Conservation (phyloP, 1,140 invertebrate genomes). For the Dolichoris vasculosae region DNA sequence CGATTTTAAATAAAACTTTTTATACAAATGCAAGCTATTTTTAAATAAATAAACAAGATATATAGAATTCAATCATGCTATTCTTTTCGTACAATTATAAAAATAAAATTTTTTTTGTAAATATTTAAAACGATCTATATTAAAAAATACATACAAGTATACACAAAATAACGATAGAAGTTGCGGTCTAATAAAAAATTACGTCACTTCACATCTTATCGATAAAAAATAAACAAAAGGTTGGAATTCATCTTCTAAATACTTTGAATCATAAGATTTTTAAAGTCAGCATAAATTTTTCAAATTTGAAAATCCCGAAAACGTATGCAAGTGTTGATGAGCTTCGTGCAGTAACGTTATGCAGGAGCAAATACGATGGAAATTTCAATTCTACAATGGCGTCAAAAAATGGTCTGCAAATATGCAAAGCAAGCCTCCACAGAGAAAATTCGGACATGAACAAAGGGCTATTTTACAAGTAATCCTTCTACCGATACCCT, state of each 20-base stretch:
- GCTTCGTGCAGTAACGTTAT: neutral
- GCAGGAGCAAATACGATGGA: neutral
- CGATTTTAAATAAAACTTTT: neutral
- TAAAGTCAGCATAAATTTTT: too few species aligned
- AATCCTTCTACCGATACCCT: too few species aligned
- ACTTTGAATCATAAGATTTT: neutral
- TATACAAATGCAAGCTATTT: neutral
- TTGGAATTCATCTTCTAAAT: neutral
- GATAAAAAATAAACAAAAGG: neutral
- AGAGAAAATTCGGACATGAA: neutral
- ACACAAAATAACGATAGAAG: neutral
- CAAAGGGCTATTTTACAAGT: neutral
- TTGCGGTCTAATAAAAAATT: neutral
- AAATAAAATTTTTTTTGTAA: neutral
- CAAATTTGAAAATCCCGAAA: neutral
- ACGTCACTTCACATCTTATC: neutral
- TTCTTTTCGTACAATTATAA: neutral
- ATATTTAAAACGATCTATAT: neutral
- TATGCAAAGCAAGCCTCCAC: neutral
- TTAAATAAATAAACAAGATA: neutral
- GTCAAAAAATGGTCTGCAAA: constrained; percentile 4
- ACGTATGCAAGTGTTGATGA: neutral
- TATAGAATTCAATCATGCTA: neutral
- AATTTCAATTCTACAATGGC: constrained; percentile 8
- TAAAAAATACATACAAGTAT: neutral